phyloP scores from a whole-genome alignment of 2,113 vertebrate genomes.

The Lichenostomus cassidix region DNA sequence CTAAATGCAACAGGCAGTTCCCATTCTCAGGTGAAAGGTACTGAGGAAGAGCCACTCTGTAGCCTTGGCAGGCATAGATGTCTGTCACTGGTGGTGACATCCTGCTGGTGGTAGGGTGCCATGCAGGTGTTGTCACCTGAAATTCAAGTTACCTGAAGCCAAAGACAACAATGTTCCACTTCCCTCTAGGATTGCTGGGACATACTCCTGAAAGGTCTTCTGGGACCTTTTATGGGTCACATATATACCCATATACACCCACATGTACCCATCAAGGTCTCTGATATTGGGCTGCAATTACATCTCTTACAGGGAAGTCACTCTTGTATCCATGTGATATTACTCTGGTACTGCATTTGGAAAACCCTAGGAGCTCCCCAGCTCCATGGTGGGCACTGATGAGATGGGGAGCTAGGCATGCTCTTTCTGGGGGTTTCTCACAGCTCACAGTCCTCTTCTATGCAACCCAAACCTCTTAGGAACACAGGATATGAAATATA shows the following conservation, averaged over 20 bases:
- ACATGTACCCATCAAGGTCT: neutral
- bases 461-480: neutral
- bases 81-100: neutral
- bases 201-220: neutral
- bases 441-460: neutral
- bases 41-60: accelerated
- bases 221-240: neutral
- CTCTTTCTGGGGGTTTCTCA: neutral
- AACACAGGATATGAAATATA: slow-evolving; percentile 3
- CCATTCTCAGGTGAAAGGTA: neutral
- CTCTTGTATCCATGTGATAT: neutral
- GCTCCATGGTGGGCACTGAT: neutral
- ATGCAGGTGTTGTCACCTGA: accelerated
- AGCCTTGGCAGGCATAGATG: accelerated
- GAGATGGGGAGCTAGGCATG: neutral
- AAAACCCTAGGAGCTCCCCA: neutral
- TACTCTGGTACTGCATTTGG: neutral
- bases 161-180: accelerated
- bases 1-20: neutral
- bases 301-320: neutral
- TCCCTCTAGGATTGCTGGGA: neutral
- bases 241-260: too few species aligned
- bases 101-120: neutral
- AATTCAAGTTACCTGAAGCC: neutral
- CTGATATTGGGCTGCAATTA: neutral